phyloP scores from a whole-genome alignment of 2,797 vertebrate genomes.

The Syndactyla subalaris region DNA sequence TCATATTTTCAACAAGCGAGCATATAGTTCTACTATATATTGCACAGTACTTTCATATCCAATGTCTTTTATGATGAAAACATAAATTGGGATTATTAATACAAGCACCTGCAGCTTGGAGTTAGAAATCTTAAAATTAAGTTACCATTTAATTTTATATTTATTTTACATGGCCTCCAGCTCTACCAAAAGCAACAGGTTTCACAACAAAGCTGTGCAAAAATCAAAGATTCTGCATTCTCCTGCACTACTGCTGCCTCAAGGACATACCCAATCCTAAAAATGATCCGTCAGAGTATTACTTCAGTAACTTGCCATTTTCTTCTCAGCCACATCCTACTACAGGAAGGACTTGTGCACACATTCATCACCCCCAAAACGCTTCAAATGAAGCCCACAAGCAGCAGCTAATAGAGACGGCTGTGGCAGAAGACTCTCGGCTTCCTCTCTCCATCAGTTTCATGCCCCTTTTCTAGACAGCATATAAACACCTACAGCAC shows the following conservation, averaged over 20 bases:
- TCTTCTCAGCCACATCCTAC: not conserved
- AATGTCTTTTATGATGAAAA: not conserved
- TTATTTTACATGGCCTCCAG: not conserved
- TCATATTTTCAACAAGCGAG: not conserved
- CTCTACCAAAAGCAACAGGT: not conserved
- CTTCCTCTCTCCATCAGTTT: not conserved
- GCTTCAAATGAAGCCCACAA: not conserved
- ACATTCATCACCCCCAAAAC: not conserved
- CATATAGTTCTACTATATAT: not conserved
- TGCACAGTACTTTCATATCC: not conserved
- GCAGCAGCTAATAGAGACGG: not conserved
- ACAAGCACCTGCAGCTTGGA: not conserved
- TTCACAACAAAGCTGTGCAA: not conserved
- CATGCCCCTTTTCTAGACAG: not conserved
- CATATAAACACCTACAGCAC: not conserved
- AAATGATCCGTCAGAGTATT: not conserved
- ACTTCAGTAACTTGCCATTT: not conserved
- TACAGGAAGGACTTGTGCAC: fast-evolving
- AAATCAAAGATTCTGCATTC: not conserved
- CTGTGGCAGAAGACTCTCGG: not conserved
- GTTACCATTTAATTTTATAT: not conserved
- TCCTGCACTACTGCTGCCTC: not conserved
- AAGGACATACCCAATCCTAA: not conserved
- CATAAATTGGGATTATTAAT: not conserved
- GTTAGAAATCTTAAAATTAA: not conserved